Conservation (phyloP, 2,797 vertebrate genomes). For the Graptemys geographica region DNA sequence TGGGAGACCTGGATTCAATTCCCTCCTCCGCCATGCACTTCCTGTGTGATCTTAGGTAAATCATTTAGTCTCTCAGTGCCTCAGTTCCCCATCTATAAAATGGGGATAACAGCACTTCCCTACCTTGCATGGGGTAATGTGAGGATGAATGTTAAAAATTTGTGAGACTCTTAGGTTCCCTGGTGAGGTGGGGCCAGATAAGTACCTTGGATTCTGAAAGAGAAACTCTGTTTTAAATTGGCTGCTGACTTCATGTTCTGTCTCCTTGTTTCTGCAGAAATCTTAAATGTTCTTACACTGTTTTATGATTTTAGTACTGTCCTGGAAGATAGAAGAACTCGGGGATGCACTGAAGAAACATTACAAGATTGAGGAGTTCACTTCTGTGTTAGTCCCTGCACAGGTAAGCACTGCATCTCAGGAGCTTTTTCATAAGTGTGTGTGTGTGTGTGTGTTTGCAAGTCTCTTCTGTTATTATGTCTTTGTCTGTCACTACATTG, state of each 20-base stretch:
- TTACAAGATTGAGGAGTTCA: constrained; percentile 90
- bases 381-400: constrained; percentile 82
- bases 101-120: neutral
- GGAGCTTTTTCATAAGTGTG: neutral
- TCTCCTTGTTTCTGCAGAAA: neutral
- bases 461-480: neutral
- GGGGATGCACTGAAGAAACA: constrained; percentile 85
- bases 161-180: neutral
- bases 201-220: neutral
- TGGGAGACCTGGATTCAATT: neutral
- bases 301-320: constrained; percentile 80
- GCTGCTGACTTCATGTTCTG: neutral
- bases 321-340: constrained; percentile 89
- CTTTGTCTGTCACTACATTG: neutral
- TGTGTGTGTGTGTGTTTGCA: neutral
- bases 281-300: accelerated
- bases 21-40: neutral
- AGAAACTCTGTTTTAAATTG: neutral
- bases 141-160: neutral
- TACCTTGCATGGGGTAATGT: neutral
- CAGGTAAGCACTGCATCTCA: constrained; percentile 82
- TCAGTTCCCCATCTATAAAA: neutral
- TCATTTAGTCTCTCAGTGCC: neutral
- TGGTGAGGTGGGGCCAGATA: accelerated
- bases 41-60: neutral